Evolutionary conservation across 2,113 vertebrate species (phyloP).

Genomic region (Elaphurus davidianus): DNA sequence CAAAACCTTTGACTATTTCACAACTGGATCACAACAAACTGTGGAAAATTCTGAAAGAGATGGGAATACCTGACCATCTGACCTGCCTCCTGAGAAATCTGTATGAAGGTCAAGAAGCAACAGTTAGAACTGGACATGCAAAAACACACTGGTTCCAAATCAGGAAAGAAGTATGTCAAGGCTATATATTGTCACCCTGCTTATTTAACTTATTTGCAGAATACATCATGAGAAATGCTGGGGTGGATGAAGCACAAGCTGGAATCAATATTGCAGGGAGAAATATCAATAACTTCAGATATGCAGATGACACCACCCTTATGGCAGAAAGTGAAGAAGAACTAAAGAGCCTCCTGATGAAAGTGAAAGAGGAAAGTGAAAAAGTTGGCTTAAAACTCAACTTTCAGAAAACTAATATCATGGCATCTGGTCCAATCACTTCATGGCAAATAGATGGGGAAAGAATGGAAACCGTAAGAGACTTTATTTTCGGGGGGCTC

Average conservation of each 20-base stretch:
- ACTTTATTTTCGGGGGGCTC: neutral
- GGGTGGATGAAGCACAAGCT: neutral
- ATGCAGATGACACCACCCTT: neutral
- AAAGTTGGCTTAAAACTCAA: neutral
- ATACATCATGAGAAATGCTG: neutral
- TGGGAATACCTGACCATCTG: neutral
- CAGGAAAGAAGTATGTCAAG: neutral
- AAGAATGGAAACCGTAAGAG: neutral
- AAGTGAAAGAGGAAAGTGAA: neutral
- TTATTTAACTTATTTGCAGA: neutral
- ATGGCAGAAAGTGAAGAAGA: neutral
- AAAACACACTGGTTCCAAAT: neutral
- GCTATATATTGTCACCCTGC: neutral
- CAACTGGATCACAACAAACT: neutral
- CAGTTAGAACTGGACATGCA: neutral
- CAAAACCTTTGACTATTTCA: neutral
- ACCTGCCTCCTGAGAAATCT: neutral
- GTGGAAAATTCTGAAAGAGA: neutral
- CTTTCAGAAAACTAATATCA: neutral
- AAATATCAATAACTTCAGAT: neutral
- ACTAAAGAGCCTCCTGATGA: neutral
- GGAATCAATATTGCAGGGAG: neutral
- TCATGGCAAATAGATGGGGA: neutral
- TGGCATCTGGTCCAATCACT: neutral
- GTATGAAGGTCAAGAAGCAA: neutral